Evolutionary conservation across 2,888 invertebrate genomes (phyloP).

Genomic region (Macrostomum cliftonense): DNA sequence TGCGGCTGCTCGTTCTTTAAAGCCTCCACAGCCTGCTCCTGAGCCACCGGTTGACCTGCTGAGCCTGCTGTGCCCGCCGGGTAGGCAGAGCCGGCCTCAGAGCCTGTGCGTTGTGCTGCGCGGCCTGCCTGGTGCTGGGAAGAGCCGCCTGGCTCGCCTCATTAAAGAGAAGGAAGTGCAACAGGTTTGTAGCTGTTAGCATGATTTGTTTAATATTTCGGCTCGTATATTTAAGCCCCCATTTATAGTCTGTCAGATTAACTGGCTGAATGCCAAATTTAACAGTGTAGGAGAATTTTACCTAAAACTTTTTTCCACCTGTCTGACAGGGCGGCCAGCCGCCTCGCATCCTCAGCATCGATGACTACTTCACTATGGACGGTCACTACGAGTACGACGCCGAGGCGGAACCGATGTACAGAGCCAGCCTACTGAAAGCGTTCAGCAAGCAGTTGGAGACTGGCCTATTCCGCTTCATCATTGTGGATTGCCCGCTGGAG

Average conservation of each 20-base stretch:
- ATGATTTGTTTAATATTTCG: slow-evolving; percentile 5
- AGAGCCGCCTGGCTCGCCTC: slow-evolving; percentile 49
- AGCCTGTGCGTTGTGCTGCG: slow-evolving; percentile 67
- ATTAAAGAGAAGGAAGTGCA: slow-evolving; percentile 18
- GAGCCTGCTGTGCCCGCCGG: slow-evolving; percentile 53
- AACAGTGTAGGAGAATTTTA: no score
- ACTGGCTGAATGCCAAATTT: no score
- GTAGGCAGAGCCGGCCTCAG: slow-evolving; percentile 56
- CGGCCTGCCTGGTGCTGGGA: slow-evolving; percentile 83
- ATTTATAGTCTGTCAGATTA: no score
- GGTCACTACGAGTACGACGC: slow-evolving; percentile 64
- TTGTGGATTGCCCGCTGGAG: slow-evolving; percentile 53
- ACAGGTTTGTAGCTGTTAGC: not conserved
- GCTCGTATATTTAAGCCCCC: slow-evolving; percentile 16
- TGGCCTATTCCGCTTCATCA: slow-evolving; percentile 73
- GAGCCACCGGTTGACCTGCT: slow-evolving; percentile 8
- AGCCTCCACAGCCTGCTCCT: slow-evolving; percentile 3
- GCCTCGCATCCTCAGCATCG: slow-evolving; percentile 74
- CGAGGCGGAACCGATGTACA: slow-evolving; percentile 59
- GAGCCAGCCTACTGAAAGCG: slow-evolving; percentile 61
- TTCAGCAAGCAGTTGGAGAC: slow-evolving; percentile 74
- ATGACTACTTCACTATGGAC: slow-evolving; percentile 62
- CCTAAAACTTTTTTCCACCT: no score
- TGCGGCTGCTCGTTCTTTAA: no score
- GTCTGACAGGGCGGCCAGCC: slow-evolving; percentile 58